Evolutionary conservation across 2,113 vertebrate genomes (phyloP).

Genomic region (Okapia johnstoni): DNA sequence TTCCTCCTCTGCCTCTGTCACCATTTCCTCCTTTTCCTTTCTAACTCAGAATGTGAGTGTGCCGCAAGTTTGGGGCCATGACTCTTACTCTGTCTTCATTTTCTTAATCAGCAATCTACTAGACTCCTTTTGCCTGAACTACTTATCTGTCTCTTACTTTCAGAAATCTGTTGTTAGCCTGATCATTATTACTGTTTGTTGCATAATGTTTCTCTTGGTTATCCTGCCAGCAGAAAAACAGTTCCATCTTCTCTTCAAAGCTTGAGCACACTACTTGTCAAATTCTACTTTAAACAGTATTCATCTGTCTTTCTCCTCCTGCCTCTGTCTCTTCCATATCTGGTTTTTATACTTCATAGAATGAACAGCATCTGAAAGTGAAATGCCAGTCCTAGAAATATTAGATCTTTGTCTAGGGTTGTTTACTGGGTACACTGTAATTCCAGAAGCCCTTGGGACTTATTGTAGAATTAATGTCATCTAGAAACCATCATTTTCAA

Average conservation of each 20-base stretch:
- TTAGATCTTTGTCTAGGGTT: neutral
- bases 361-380: neutral
- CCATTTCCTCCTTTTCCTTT: neutral
- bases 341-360: neutral
- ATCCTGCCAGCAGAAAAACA: neutral
- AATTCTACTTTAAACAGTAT: neutral
- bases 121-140: neutral
- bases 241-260: neutral
- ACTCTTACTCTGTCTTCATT: neutral
- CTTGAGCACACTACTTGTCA: neutral
- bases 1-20: neutral
- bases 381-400: neutral
- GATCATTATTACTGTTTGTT: neutral
- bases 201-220: neutral
- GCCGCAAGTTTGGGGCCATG: neutral
- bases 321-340: neutral
- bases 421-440: neutral
- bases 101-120: neutral
- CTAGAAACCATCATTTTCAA: neutral
- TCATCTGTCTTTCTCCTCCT: neutral
- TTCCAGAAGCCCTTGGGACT: neutral
- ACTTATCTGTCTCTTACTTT: neutral
- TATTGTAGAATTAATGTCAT: neutral
- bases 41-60: neutral
- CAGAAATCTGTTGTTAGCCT: neutral